phyloP scores from a whole-genome alignment of 2,797 vertebrate genomes.

The Ptychobarbus kaznakovi region DNA sequence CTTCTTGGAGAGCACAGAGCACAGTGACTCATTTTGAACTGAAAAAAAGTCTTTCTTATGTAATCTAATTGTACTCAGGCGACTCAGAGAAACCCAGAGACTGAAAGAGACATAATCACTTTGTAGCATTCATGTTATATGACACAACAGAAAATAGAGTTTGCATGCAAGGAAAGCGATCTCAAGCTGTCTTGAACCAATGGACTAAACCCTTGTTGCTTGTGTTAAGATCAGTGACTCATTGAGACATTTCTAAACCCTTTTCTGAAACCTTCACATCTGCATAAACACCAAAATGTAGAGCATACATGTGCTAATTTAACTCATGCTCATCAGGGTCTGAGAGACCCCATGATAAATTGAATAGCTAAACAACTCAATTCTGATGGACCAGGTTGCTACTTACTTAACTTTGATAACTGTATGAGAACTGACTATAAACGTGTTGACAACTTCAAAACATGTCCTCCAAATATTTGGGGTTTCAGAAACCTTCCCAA shows the following conservation, averaged over 20 bases:
- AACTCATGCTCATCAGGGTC: not conserved
- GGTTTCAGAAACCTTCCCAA: not conserved
- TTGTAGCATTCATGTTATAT: constrained; percentile 45
- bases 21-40: constrained; percentile 54
- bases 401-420: not conserved
- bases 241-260: not conserved
- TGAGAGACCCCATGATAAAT: not conserved
- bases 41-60: constrained; percentile 47
- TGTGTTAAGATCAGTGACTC: not conserved
- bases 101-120: constrained; percentile 21
- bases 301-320: not conserved
- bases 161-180: not conserved
- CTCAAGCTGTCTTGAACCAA: constrained; percentile 2
- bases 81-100: constrained; percentile 26
- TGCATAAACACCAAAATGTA: not conserved
- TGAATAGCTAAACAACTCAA: not conserved
- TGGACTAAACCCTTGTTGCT: not conserved
- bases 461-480: not conserved
- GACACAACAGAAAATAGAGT: not conserved
- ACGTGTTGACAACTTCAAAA: not conserved
- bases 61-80: constrained; percentile 50
- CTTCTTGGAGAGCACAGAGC: constrained; percentile 30
- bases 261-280: constrained; percentile 4
- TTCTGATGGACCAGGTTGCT: not conserved
- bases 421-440: not conserved